Percentiles rank a stretch among this genome's conserved stretches.
Conservation (phyloP, 1,140 invertebrate genomes). For the Stenopsyche tienmushanensis region DNA sequence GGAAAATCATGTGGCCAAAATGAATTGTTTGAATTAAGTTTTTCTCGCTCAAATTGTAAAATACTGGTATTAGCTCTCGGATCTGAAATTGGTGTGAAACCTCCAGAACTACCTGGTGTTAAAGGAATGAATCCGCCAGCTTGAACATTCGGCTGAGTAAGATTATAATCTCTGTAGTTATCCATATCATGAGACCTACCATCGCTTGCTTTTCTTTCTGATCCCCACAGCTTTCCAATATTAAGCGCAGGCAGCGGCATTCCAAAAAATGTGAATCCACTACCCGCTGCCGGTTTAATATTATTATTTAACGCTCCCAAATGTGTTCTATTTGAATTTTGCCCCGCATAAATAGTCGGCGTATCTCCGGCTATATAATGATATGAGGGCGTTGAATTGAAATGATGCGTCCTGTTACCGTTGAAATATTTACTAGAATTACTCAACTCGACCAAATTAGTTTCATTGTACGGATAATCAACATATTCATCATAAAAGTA, state of each 20-base stretch:
- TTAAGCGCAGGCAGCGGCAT: slow-evolving; percentile 75
- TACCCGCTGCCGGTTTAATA: slow-evolving; percentile 45
- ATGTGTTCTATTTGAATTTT: slow-evolving; percentile 56
- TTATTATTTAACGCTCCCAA: slow-evolving; percentile 41
- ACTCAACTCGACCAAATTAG: slow-evolving; percentile 48
- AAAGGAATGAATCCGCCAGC: slow-evolving; percentile 73
- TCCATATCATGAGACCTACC: slow-evolving; percentile 48
- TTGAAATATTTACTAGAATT: slow-evolving; percentile 36
- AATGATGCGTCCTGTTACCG: slow-evolving; percentile 21
- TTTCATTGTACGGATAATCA: slow-evolving; percentile 68
- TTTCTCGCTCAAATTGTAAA: slow-evolving; percentile 22
- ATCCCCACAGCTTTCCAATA: slow-evolving; percentile 63
- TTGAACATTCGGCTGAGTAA: slow-evolving; percentile 65
- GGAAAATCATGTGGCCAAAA: slow-evolving; percentile 39
- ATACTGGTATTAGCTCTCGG: slow-evolving; percentile 49
- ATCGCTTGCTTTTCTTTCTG: slow-evolving; percentile 51
- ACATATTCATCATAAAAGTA: slow-evolving; percentile 81
- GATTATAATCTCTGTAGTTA: slow-evolving; percentile 51
- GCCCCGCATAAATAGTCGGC: slow-evolving; percentile 66
- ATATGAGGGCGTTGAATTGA: slow-evolving; percentile 43
- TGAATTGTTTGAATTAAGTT: slow-evolving; percentile 30
- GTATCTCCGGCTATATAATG: slow-evolving; percentile 60
- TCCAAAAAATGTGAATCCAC: slow-evolving; percentile 80
- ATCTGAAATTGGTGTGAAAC: slow-evolving; percentile 68
- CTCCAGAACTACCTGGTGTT: slow-evolving; percentile 64